phyloP scores from a whole-genome alignment of 1,140 invertebrate species.

The Cydia fagiglandana region DNA sequence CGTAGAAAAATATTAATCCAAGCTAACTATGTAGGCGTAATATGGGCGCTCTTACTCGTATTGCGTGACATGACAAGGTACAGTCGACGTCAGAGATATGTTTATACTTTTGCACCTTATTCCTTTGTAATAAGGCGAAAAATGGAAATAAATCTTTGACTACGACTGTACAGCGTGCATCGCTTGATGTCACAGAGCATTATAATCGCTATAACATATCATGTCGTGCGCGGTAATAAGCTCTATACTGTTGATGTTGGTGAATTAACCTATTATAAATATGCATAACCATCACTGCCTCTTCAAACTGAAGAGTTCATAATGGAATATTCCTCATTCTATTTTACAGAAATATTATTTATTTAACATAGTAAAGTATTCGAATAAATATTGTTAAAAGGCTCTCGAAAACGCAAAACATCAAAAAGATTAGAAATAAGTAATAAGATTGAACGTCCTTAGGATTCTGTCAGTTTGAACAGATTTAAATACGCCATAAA shows the following conservation, averaged over 20 bases:
- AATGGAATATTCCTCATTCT: not conserved
- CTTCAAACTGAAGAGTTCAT: not conserved
- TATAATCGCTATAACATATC: not conserved
- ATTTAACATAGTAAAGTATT: too few species aligned
- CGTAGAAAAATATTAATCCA: conserved; percentile 24
- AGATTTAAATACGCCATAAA: not conserved
- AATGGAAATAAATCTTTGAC: too few species aligned
- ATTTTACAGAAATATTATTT: too few species aligned
- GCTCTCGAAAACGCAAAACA: not conserved
- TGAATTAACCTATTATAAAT: conserved; percentile 9
- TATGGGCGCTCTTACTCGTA: not conserved
- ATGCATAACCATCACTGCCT: not conserved
- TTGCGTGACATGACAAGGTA: not conserved
- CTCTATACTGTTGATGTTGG: not conserved
- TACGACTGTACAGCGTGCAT: not conserved
- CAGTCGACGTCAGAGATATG: too few species aligned
- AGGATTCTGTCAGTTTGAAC: not conserved
- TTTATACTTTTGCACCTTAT: too few species aligned
- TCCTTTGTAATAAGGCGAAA: too few species aligned
- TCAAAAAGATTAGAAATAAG: not conserved
- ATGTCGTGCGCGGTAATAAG: not conserved
- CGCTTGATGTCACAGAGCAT: not conserved
- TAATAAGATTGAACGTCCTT: not conserved
- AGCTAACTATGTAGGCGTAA: conserved; percentile 18
- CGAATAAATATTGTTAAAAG: too few species aligned